A percentile compares a stretch with the other conserved stretches of the same genome.
These are phyloP conservation scores for Caenorhabditis sp. DNA, from an alignment of 2,888 invertebrate genomes.

Conservation along the genomic window DNA sequence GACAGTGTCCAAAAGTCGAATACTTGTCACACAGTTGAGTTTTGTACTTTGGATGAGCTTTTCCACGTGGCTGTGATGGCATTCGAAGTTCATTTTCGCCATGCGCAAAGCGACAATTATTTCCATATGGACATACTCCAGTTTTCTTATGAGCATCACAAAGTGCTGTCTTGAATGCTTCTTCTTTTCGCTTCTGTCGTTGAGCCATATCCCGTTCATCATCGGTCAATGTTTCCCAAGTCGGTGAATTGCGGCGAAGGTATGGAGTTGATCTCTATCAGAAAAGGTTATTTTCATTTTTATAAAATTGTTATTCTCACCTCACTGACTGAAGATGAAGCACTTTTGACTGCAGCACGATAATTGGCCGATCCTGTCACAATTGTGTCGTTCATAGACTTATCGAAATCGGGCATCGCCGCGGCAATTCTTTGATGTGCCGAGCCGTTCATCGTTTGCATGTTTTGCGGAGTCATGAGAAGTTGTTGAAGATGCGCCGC, in stretches of 20 bases:
- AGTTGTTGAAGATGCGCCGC: not conserved
- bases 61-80: slow-evolving; percentile 57
- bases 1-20: slow-evolving; percentile 51
- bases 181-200: slow-evolving; percentile 49
- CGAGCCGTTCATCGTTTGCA: not conserved
- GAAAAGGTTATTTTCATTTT: too few species aligned
- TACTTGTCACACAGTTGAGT: slow-evolving; percentile 60
- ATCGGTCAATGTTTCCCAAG: slow-evolving; percentile 53
- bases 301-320: not conserved
- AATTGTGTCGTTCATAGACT: not conserved
- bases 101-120: slow-evolving; percentile 65
- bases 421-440: not conserved
- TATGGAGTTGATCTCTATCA: not conserved
- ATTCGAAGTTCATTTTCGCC: slow-evolving; percentile 65
- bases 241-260: slow-evolving; percentile 23
- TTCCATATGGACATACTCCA: slow-evolving; percentile 60
- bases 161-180: slow-evolving; percentile 69
- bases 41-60: slow-evolving; percentile 60
- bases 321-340: not conserved
- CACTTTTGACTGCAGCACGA: not conserved
- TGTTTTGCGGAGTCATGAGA: not conserved
- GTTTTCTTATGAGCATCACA: slow-evolving; percentile 64
- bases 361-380: not conserved
- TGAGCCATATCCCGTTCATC: slow-evolving; percentile 49
- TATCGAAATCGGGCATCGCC: not conserved